A percentile compares a stretch with the other conserved stretches of the same genome.
phyloP scores from a whole-genome alignment of 2,888 invertebrate genomes.

The Acanthococcus lagerstroemiae region DNA sequence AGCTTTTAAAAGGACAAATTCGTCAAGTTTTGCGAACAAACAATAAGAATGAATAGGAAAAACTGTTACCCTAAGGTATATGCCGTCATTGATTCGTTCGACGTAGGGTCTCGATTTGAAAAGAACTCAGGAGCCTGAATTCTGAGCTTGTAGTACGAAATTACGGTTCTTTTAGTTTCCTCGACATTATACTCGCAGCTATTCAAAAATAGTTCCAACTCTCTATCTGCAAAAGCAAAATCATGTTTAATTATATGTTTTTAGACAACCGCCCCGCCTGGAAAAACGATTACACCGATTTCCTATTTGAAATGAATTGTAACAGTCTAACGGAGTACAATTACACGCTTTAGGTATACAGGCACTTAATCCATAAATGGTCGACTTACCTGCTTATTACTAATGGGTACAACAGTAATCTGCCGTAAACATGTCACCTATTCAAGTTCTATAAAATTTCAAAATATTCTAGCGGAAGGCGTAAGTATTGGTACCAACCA shows the following conservation, averaged over 20 bases:
- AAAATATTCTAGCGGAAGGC: too few relatives aligned
- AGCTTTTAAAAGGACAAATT: too few relatives aligned
- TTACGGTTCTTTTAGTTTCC: slow-evolving; percentile 6
- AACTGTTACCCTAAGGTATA: slow-evolving; percentile 6
- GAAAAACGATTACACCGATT: not conserved
- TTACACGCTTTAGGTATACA: too few relatives aligned
- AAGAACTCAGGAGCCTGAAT: slow-evolving; percentile 22
- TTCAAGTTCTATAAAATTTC: too few relatives aligned
- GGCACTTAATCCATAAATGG: too few relatives aligned
- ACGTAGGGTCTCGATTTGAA: slow-evolving; percentile 16
- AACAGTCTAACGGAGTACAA: not conserved
- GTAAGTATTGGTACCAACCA: too few relatives aligned
- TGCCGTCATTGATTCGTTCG: not conserved
- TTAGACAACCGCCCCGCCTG: not conserved
- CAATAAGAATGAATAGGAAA: not conserved
- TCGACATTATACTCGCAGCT: slow-evolving; percentile 15
- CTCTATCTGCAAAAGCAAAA: slow-evolving; percentile 3
- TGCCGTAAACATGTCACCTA: too few relatives aligned
- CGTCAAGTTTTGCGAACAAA: not conserved
- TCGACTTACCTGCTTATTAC: too few relatives aligned
- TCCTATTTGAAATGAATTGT: too few relatives aligned
- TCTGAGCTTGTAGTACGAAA: slow-evolving; percentile 17
- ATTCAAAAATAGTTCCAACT: slow-evolving; percentile 13
- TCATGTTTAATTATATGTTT: not conserved
- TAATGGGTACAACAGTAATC: too few relatives aligned